Conservation (phyloP, 1,140 invertebrate genomes). For the Coelopa frigida region DNA sequence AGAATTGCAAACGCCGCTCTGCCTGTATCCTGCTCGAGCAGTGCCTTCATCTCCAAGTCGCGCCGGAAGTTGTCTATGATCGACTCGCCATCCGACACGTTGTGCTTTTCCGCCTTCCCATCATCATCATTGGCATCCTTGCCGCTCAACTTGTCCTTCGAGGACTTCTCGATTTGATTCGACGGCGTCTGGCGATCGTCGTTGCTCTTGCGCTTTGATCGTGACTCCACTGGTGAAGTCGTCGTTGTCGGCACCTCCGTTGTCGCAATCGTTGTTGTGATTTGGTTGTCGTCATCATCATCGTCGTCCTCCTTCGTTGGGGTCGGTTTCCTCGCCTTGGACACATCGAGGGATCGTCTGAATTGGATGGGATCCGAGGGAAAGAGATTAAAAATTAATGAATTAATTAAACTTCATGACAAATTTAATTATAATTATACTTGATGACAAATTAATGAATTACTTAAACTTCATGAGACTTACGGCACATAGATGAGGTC, state of each 20-base stretch:
- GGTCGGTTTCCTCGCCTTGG: not conserved
- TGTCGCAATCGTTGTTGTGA: not conserved
- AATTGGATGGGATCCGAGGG: conserved; percentile 2
- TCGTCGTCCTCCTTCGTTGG: not conserved
- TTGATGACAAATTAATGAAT: not conserved
- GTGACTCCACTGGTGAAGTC: not conserved
- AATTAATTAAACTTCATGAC: not conserved
- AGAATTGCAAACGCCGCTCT: conserved; percentile 14
- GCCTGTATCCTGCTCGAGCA: conserved; percentile 19
- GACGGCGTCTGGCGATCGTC: not conserved
- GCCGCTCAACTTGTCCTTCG: not conserved
- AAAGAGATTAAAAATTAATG: not conserved
- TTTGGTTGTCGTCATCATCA: not conserved
- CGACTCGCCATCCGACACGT: not conserved
- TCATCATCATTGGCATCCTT: no score
- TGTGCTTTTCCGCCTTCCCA: no score
- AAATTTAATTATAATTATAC: not conserved
- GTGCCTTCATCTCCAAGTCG: conserved; percentile 12
- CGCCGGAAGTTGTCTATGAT: not conserved
- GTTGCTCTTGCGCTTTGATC: not conserved
- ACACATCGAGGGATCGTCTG: not conserved
- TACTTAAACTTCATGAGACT: conserved; percentile 1
- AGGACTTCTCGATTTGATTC: no score
- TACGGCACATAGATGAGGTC: conserved; percentile 35
- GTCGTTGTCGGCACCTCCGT: not conserved